These are phyloP conservation scores for Rhabditoides inermis DNA, from an alignment of 2,888 invertebrate species.

Conservation along the genomic window DNA sequence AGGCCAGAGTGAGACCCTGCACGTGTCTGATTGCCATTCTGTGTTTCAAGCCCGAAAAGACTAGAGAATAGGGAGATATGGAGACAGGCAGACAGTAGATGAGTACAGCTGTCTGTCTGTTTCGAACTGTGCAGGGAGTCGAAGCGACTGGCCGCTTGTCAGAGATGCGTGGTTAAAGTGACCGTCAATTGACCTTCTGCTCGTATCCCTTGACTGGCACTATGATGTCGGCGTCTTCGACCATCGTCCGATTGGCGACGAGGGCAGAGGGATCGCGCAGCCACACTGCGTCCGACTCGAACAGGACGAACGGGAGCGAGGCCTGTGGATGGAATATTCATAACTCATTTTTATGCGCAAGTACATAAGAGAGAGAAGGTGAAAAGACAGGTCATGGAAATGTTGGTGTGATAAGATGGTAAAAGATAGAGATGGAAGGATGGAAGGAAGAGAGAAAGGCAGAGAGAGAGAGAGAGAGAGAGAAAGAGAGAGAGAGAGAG, in stretches of 20 bases:
- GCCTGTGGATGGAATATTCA: constrained; percentile 6
- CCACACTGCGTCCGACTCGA: constrained; percentile 48
- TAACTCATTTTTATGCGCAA: too few species aligned
- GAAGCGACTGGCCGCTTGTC: too few species aligned
- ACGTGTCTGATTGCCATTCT: too few species aligned
- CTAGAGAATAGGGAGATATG: too few species aligned
- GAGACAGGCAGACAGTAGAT: too few species aligned
- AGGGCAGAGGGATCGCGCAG: constrained; percentile 32
- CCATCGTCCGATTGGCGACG: constrained; percentile 17
- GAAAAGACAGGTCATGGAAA: too few species aligned
- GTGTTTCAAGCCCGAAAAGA: too few species aligned
- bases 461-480: not conserved
- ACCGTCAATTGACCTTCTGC: too few species aligned
- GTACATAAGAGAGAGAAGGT: too few species aligned
- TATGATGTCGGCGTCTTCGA: constrained; percentile 42
- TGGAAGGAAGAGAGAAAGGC: not conserved
- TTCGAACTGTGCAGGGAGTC: too few species aligned
- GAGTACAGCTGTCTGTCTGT: too few species aligned
- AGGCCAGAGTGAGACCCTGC: constrained; percentile 26
- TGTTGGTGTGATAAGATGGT: not conserved
- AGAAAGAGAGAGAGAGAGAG: not conserved
- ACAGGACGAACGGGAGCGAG: constrained; percentile 33
- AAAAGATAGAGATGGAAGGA: not conserved
- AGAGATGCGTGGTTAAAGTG: too few species aligned
- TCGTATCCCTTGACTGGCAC: constrained; percentile 35